Conservation (phyloP, 2,797 vertebrate species). For the Premnoplex brunnescens region DNA sequence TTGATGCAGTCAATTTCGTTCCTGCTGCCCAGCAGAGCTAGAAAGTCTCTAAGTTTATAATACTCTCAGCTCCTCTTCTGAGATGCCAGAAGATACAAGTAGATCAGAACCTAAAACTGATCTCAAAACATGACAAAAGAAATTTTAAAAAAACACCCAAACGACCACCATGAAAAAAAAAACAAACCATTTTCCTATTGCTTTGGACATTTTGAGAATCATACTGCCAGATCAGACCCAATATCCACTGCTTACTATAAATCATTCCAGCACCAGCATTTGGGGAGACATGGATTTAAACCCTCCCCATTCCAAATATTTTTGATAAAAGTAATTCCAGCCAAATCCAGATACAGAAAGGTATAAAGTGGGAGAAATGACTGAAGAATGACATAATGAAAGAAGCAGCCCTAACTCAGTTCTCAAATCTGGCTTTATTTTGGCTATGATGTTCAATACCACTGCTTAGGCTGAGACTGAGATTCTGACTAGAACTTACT, state of each 20-base stretch:
- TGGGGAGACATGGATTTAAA: not conserved
- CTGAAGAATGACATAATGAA: not conserved
- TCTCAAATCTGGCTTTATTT: not conserved
- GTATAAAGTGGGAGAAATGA: not conserved
- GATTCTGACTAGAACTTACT: not conserved
- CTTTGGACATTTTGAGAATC: not conserved
- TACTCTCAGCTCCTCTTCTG: not conserved
- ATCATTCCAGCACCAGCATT: not conserved
- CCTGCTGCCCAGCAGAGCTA: not conserved
- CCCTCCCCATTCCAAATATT: not conserved
- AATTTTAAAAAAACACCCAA: fast-evolving
- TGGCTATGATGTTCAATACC: not conserved
- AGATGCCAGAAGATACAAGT: not conserved
- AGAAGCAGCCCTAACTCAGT: not conserved
- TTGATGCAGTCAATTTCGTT: conserved; percentile 6
- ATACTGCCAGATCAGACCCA: not conserved
- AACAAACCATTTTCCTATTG: not conserved
- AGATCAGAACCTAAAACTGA: not conserved
- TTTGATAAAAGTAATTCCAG: not conserved
- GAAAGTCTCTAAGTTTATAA: not conserved
- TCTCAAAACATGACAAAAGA: not conserved
- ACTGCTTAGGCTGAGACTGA: not conserved
- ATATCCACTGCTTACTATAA: not conserved
- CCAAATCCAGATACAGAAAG: not conserved
- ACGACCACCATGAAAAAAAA: not conserved